Percentiles rank a stretch among this genome's conserved stretches.
Conservation (phyloP, 92 coral and sea anemone genomes). For the Phenganax stokvisi region DNA sequence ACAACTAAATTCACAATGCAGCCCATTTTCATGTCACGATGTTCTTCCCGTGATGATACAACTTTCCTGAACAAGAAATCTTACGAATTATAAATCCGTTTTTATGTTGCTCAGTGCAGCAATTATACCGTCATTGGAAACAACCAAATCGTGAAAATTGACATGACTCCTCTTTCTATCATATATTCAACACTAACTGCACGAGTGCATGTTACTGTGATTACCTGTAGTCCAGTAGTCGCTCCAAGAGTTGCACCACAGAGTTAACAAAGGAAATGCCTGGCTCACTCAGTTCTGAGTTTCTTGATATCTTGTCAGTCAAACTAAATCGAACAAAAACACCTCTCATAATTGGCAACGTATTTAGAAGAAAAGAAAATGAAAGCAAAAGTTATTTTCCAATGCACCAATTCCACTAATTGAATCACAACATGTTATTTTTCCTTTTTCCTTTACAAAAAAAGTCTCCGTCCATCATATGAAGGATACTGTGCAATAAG, state of each 20-base stretch:
- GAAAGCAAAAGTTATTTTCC: no score
- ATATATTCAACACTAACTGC: no score
- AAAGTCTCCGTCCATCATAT: background rate
- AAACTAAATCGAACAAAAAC: conserved; percentile 44
- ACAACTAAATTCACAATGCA: conserved; percentile 85
- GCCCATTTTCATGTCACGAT: conserved; percentile 71
- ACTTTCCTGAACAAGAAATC: background rate
- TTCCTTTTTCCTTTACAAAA: no score
- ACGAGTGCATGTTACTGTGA: no score
- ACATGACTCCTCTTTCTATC: background rate
- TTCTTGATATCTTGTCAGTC: conserved; percentile 54
- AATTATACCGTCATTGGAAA: no score
- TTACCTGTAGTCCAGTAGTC: conserved; percentile 82
- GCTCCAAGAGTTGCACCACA: conserved; percentile 70
- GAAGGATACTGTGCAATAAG: background rate
- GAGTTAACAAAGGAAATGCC: conserved; percentile 76
- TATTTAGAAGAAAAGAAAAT: no score
- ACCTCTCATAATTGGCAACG: no score
- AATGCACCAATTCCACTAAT: no score
- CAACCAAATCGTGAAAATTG: background rate
- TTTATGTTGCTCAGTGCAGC: no score
- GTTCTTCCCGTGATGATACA: conserved; percentile 54
- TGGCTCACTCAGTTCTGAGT: conserved; percentile 47
- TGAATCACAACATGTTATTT: no score
- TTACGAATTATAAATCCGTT: background rate